A percentile compares a stretch with the other conserved stretches of the same genome.
Conservation (phyloP, 2,113 vertebrate genomes). For the Brienomyrus brachyistius region DNA sequence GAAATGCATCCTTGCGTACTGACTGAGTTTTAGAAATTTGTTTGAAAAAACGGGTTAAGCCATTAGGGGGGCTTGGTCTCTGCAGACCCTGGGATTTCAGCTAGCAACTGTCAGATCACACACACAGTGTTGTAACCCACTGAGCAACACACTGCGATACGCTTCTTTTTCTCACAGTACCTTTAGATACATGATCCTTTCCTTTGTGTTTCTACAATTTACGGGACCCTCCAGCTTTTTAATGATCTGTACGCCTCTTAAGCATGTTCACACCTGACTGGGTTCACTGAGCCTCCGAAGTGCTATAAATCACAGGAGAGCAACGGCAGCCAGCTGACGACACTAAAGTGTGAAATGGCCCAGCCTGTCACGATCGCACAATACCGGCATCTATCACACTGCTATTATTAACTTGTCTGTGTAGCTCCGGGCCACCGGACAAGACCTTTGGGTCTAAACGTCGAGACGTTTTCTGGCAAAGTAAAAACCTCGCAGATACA, state of each 20-base stretch:
- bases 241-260: not conserved
- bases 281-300: not conserved
- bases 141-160: not conserved
- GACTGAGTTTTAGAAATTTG: not conserved
- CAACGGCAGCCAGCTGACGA: not conserved
- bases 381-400: not conserved
- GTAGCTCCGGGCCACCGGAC: not conserved
- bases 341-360: not conserved
- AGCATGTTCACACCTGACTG: not conserved
- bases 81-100: not conserved
- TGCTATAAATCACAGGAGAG: not conserved
- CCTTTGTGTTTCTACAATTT: not conserved
- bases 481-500: not conserved
- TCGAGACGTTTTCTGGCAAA: not conserved
- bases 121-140: not conserved
- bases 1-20: not conserved
- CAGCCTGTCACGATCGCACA: not conserved
- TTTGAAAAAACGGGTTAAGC: not conserved
- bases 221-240: not conserved
- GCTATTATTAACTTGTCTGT: not conserved
- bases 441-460: not conserved
- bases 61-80: not conserved
- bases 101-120: not conserved
- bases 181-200: not conserved
- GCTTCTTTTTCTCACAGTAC: not conserved